Percentiles rank a stretch among this genome's conserved stretches.
phyloP scores from a whole-genome alignment of 1,140 invertebrate species.

The Plodia interpunctella region DNA sequence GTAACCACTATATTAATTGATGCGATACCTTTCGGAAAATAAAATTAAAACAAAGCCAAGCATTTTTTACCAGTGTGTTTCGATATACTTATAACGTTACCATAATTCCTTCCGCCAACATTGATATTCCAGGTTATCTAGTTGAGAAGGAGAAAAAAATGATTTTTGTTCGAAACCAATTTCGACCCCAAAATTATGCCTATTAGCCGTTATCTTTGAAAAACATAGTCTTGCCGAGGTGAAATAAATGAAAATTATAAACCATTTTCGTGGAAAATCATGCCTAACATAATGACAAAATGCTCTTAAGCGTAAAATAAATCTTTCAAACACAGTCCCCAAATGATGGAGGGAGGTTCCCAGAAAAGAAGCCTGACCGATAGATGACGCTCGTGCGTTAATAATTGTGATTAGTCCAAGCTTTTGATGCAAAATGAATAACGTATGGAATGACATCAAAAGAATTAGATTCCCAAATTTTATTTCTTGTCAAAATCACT shows the following conservation, averaged over 20 bases:
- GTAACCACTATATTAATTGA: not conserved
- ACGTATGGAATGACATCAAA: not conserved
- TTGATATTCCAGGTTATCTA: no score
- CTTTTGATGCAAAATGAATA: conserved; percentile 21
- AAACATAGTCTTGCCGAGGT: no score
- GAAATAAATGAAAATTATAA: not conserved
- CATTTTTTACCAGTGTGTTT: no score
- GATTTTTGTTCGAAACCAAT: no score
- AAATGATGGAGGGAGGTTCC: conserved; percentile 15
- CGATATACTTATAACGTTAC: no score
- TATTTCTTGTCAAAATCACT: no score
- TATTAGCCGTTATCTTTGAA: no score
- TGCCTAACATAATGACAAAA: not conserved
- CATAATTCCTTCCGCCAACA: no score
- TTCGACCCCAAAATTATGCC: no score
- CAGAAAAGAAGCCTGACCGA: conserved; percentile 17
- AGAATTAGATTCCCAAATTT: no score
- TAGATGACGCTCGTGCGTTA: conserved; percentile 28
- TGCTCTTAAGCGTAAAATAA: not conserved
- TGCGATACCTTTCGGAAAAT: not conserved
- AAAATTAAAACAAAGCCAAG: not conserved
- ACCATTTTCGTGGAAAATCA: not conserved
- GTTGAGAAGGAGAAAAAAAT: no score
- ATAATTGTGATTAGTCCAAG: conserved; percentile 31
- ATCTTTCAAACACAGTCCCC: conserved; percentile 6